These are phyloP conservation scores for Gila orcuttii DNA, from an alignment of 2,113 vertebrate species.

Conservation along the genomic window DNA sequence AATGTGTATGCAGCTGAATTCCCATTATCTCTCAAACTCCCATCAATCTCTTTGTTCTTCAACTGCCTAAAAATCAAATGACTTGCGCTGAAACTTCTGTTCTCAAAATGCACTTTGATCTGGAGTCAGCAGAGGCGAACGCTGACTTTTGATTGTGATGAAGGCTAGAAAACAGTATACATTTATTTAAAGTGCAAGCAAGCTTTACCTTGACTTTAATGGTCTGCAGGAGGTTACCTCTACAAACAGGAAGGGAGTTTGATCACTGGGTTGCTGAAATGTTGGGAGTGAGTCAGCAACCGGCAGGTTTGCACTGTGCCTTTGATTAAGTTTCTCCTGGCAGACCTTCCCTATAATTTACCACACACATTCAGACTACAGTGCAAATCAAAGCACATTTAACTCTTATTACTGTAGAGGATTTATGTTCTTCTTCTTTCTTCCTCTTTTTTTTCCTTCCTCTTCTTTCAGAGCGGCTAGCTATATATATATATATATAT, in stretches of 20 bases:
- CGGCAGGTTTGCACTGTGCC: not conserved
- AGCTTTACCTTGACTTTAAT: slow-evolving; percentile 14
- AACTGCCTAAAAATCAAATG: slow-evolving; percentile 25
- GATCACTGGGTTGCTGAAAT: slow-evolving; percentile 1
- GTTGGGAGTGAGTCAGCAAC: slow-evolving; percentile 2
- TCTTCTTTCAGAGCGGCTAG: not conserved
- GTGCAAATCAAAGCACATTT: not conserved
- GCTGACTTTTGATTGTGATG: slow-evolving; percentile 13
- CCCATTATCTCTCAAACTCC: not conserved
- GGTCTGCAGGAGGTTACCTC: not conserved
- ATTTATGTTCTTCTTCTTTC: not conserved
- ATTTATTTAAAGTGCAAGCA: not conserved
- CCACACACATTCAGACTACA: not conserved
- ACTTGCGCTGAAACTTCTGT: not conserved
- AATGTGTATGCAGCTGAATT: not conserved
- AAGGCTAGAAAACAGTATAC: not conserved
- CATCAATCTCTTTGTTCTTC: not conserved
- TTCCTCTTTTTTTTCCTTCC: not conserved
- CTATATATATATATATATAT: too few species aligned
- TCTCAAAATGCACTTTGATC: slow-evolving; percentile 2
- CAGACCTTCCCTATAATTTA: slow-evolving; percentile 1
- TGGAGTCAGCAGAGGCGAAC: not conserved
- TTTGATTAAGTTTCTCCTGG: slow-evolving; percentile 26
- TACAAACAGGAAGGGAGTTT: slow-evolving; percentile 10
- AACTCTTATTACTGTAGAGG: not conserved